Percentiles rank a stretch among this genome's conserved stretches.
phyloP scores from a whole-genome alignment of 2,797 vertebrate genomes.

The Phoxinus dragarum region DNA sequence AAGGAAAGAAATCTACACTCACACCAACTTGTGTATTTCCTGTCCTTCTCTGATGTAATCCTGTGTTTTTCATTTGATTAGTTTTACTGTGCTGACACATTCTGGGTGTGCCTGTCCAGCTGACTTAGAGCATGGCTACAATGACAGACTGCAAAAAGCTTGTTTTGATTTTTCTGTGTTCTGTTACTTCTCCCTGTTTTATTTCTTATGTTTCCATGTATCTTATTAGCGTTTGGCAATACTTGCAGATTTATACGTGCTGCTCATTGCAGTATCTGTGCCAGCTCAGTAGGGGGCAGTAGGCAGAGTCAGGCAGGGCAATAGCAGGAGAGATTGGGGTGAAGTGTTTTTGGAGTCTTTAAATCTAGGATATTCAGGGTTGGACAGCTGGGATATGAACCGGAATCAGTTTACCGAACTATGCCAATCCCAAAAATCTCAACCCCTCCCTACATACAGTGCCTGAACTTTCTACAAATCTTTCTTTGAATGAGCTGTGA shows the following conservation, averaged over 20 bases:
- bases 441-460: constrained; percentile 77
- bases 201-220: constrained; percentile 57
- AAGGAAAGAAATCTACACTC: constrained; percentile 78
- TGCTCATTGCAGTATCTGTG: constrained; percentile 43
- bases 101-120: constrained; percentile 83
- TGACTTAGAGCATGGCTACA: constrained; percentile 81
- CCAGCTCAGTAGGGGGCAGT: constrained; percentile 55
- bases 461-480: constrained; percentile 80
- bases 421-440: constrained; percentile 72
- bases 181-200: constrained; percentile 60
- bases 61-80: constrained; percentile 66
- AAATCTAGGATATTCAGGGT: constrained; percentile 75
- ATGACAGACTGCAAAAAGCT: constrained; percentile 73
- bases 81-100: constrained; percentile 81
- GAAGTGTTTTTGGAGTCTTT: constrained; percentile 74
- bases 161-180: constrained; percentile 72
- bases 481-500: constrained; percentile 77
- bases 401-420: constrained; percentile 69
- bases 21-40: constrained; percentile 78
- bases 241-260: constrained; percentile 15
- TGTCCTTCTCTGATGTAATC: constrained; percentile 75
- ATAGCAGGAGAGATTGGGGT: constrained; percentile 60
- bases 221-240: constrained; percentile 36
- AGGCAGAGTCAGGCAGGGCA: constrained; percentile 61
- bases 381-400: constrained; percentile 65